A percentile compares a stretch with the other conserved stretches of the same genome.
Conservation (phyloP, 2,113 vertebrate species). For the Megaleporinus macrocephalus region DNA sequence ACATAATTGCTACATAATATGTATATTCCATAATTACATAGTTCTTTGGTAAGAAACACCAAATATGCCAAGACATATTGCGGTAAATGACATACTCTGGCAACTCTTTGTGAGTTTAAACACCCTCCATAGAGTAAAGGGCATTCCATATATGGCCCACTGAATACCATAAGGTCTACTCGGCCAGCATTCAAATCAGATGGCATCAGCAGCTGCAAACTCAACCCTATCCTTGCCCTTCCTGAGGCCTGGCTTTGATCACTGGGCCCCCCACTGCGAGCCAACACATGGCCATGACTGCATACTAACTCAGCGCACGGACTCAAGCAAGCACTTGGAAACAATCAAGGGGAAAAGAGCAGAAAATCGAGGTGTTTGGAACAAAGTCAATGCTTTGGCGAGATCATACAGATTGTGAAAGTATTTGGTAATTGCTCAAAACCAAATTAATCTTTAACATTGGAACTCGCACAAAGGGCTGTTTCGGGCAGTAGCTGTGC, state of each 20-base stretch:
- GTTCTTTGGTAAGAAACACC: not conserved
- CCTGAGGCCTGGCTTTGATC: constrained; percentile 64
- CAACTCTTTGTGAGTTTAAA: constrained; percentile 3
- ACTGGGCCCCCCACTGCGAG: constrained; percentile 60
- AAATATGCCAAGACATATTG: not conserved
- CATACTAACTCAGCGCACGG: constrained; percentile 55
- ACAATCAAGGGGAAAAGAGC: constrained; percentile 53
- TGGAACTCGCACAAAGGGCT: constrained; percentile 39
- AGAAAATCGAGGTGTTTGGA: constrained; percentile 57
- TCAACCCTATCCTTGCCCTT: constrained; percentile 62
- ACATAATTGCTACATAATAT: not conserved
- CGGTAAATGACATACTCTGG: not conserved
- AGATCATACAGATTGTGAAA: constrained; percentile 50
- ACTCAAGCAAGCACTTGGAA: constrained; percentile 55
- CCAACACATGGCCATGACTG: constrained; percentile 61
- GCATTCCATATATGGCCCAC: constrained; percentile 43
- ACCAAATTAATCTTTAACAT: constrained; percentile 44
- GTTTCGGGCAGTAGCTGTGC: constrained; percentile 35
- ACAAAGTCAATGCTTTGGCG: constrained; percentile 40
- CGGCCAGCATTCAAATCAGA: constrained; percentile 61
- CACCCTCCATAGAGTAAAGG: constrained; percentile 32
- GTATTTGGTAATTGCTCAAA: constrained; percentile 50
- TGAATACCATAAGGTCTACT: constrained; percentile 50
- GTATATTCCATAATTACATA: not conserved
- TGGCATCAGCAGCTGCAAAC: constrained; percentile 62